These are phyloP conservation scores for Helicoverpa armigera DNA, from an alignment of 1,140 invertebrate species.

Conservation along the genomic window DNA sequence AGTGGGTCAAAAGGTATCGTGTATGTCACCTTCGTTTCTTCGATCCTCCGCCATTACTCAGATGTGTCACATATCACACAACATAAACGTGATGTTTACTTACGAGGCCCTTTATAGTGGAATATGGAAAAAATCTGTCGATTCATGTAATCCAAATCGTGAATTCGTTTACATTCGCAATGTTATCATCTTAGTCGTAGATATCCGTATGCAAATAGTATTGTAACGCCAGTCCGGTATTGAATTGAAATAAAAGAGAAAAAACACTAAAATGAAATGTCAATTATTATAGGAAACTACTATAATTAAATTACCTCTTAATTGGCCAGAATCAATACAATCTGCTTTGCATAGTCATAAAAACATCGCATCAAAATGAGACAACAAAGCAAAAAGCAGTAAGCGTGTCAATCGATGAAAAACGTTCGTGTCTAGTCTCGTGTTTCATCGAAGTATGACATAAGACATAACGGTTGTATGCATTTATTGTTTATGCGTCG, in stretches of 20 bases:
- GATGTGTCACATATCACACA: conserved; percentile 30
- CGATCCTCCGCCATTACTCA: conserved; percentile 13
- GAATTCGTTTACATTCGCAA: not conserved
- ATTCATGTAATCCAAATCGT: too few relatives aligned
- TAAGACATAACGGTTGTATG: conserved; percentile 54
- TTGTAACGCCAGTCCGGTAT: not conserved
- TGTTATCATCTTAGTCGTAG: not conserved
- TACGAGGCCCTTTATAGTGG: conserved; percentile 14
- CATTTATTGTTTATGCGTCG: conserved; percentile 51
- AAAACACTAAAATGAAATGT: not conserved
- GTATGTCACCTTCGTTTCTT: conserved; percentile 14
- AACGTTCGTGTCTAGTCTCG: conserved; percentile 14
- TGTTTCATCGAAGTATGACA: conserved; percentile 47
- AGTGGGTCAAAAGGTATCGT: not conserved
- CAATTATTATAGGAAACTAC: not conserved
- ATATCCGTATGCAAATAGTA: not conserved
- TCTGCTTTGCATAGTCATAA: not conserved
- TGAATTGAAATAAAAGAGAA: not conserved
- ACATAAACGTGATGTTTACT: conserved; percentile 30
- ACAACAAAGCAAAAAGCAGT: not conserved
- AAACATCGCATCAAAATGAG: not conserved
- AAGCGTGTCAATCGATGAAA: not conserved
- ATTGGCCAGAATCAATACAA: not conserved
- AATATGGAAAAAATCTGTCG: not conserved
- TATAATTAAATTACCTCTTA: not conserved